These are phyloP conservation scores for Drosophila merina DNA, from an alignment of 2,888 invertebrate genomes.

Conservation along the genomic window DNA sequence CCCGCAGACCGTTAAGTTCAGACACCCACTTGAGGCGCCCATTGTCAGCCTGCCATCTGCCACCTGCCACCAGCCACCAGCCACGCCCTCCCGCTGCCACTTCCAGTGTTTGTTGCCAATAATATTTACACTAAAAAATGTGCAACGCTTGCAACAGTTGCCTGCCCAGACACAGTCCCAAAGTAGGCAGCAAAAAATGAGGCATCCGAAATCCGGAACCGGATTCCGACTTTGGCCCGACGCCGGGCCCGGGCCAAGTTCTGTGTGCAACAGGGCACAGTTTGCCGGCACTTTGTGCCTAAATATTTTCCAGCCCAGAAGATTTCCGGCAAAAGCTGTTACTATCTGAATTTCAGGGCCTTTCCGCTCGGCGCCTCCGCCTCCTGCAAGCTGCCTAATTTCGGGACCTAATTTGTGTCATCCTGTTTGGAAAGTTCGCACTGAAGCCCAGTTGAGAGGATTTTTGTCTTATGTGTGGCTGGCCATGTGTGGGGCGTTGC, in stretches of 20 bases:
- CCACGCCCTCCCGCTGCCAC: conserved; percentile 37
- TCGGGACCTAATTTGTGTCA: conserved; percentile 67
- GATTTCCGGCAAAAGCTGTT: conserved; percentile 64
- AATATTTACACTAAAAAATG: conserved; percentile 70
- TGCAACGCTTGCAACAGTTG: conserved; percentile 58
- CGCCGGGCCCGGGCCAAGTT: conserved; percentile 63
- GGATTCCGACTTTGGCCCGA: conserved; percentile 36
- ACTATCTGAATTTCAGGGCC: conserved; percentile 14
- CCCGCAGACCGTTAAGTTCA: conserved; percentile 64
- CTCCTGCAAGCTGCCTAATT: conserved; percentile 67
- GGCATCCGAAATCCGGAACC: conserved; percentile 33
- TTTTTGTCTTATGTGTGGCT: conserved; percentile 36
- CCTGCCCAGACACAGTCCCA: conserved; percentile 50
- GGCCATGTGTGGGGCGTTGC: conserved; percentile 19
- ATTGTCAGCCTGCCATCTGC: conserved; percentile 57
- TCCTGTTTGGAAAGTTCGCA: conserved; percentile 65
- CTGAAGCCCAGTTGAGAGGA: conserved; percentile 20
- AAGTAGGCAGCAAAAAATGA: conserved; percentile 14
- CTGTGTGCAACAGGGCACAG: conserved; percentile 54
- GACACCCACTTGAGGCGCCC: conserved; percentile 68
- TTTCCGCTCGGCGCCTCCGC: not conserved
- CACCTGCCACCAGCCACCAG: conserved; percentile 20
- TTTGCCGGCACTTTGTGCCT: conserved; percentile 58
- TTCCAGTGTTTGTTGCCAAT: conserved; percentile 62
- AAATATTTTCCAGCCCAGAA: conserved; percentile 71